Conservation (phyloP, 2,888 invertebrate genomes). For the Orchesellides sinensis region DNA sequence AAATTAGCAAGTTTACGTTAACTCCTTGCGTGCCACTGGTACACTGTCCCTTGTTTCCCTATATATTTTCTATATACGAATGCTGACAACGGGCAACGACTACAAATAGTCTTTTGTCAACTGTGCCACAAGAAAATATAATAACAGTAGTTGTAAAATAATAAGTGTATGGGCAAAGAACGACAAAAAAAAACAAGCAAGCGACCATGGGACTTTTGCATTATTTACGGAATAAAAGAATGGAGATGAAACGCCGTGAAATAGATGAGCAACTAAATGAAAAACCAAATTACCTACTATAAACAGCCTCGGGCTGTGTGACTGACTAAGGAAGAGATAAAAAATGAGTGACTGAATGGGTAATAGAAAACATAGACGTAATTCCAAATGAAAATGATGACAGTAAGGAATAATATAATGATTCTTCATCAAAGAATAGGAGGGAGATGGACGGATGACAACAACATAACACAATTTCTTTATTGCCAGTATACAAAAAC, state of each 20-base stretch:
- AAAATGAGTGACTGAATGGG: conserved; percentile 28
- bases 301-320: conserved; percentile 20
- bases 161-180: too few species aligned
- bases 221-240: conserved; percentile 22
- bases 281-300: conserved; percentile 30
- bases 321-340: conserved; percentile 2
- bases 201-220: neutral
- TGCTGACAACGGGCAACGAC: neutral
- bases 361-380: conserved; percentile 36
- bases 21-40: neutral
- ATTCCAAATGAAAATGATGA: conserved; percentile 37
- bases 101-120: conserved; percentile 1
- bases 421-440: conserved; percentile 35
- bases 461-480: neutral
- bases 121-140: neutral
- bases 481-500: neutral
- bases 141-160: neutral
- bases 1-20: conserved; percentile 28
- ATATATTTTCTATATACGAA: neutral
- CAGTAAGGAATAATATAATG: conserved; percentile 50
- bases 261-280: conserved; percentile 49
- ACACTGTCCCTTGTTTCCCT: neutral
- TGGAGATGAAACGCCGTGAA: conserved; percentile 47
- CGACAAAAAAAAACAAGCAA: neutral
- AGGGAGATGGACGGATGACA: conserved; percentile 39